Conservation (phyloP, 2,113 vertebrate genomes). For the Orcinus orca region DNA sequence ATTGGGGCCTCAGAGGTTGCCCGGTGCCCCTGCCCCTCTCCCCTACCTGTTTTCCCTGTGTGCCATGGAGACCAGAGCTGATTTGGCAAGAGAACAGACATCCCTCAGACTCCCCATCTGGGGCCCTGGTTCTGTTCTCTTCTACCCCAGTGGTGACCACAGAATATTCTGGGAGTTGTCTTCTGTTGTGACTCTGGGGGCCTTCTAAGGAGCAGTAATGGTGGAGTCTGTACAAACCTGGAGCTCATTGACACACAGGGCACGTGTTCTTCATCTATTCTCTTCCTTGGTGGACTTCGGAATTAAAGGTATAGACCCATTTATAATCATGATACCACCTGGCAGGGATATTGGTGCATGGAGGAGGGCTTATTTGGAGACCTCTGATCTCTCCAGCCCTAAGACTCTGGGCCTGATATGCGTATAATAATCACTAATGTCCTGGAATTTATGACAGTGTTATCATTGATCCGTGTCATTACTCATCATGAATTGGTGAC, state of each 20-base stretch:
- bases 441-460: background rate
- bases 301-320: background rate
- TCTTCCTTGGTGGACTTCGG: background rate
- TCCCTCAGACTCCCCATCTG: background rate
- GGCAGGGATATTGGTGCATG: background rate
- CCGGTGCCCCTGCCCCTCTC: background rate
- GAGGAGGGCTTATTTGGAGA: background rate
- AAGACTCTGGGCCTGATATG: background rate
- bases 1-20: background rate
- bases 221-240: background rate
- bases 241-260: background rate
- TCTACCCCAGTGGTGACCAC: background rate
- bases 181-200: background rate
- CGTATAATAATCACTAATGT: slow-evolving; percentile 27
- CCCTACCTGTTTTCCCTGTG: background rate
- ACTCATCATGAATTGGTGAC: background rate
- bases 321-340: background rate
- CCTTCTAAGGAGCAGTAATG: background rate
- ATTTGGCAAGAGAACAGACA: background rate
- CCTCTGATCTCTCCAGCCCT: background rate
- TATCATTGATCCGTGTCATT: background rate
- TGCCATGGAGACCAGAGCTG: background rate
- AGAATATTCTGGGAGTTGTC: background rate
- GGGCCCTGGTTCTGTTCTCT: background rate
- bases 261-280: background rate